Percentiles rank a stretch among this genome's conserved stretches.
Evolutionary conservation across 2,113 vertebrate genomes (phyloP).

Genomic region (Cisticola juncidis): DNA sequence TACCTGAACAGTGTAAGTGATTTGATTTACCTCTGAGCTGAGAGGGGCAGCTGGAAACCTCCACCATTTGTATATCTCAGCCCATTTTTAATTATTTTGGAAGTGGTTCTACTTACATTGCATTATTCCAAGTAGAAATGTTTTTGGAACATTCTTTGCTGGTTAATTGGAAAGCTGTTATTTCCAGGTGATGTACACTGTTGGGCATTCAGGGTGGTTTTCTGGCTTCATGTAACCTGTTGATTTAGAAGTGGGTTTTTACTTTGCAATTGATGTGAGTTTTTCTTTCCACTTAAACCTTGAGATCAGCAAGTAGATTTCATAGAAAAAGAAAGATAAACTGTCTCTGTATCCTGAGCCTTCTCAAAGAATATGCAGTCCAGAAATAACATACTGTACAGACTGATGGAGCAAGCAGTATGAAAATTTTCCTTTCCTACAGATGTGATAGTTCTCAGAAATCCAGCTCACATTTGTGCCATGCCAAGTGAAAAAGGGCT

Average conservation of each 20-base stretch:
- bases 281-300: slow-evolving; percentile 29
- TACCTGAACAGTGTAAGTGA: neutral
- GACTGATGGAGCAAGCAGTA: neutral
- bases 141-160: neutral
- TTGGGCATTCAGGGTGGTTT: neutral
- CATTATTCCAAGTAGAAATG: neutral
- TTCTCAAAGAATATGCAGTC: neutral
- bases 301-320: neutral
- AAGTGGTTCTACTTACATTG: neutral
- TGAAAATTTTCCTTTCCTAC: neutral
- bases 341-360: neutral
- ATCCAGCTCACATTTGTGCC: neutral
- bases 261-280: neutral
- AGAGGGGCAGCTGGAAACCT: neutral
- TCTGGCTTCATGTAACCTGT: neutral
- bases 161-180: neutral
- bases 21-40: neutral
- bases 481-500: neutral
- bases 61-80: neutral
- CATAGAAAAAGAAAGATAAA: slow-evolving; percentile 17
- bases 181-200: neutral
- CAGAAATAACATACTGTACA: slow-evolving; percentile 27
- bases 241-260: slow-evolving; percentile 7
- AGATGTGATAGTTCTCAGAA: slow-evolving; percentile 40
- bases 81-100: neutral